Evolutionary conservation across 2,797 vertebrate species (phyloP).

Genomic region (Xyrichtys novacula): DNA sequence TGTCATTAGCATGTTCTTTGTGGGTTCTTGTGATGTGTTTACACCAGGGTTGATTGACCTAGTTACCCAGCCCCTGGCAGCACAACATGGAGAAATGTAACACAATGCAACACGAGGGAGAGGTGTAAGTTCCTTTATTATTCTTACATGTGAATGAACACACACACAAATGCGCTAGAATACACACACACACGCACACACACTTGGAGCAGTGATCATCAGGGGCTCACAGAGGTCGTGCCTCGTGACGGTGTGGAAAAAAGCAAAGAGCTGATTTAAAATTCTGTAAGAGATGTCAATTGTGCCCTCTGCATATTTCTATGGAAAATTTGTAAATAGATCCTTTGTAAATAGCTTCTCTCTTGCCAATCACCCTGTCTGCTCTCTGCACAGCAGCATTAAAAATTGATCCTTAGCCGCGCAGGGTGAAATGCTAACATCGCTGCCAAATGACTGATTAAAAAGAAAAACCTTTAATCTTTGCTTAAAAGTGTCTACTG

Average conservation of each 20-base stretch:
- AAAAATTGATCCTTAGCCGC: constrained; percentile 87
- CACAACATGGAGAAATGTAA: constrained; percentile 68
- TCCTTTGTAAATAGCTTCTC: constrained; percentile 86
- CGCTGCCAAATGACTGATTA: constrained; percentile 89
- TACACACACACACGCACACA: constrained; percentile 10
- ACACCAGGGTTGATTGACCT: constrained; percentile 81
- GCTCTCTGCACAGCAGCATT: constrained; percentile 85
- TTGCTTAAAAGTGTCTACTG: constrained; percentile 89
- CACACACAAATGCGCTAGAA: constrained; percentile 19
- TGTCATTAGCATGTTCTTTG: constrained; percentile 76
- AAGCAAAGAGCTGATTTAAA: constrained; percentile 72
- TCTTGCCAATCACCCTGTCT: constrained; percentile 86
- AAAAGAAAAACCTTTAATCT: constrained; percentile 90
- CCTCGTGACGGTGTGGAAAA: constrained; percentile 66
- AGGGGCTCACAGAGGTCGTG: constrained; percentile 76
- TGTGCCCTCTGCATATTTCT: constrained; percentile 83
- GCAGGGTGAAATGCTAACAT: constrained; percentile 87
- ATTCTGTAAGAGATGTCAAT: constrained; percentile 86
- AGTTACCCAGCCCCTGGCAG: constrained; percentile 77
- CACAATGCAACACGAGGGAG: constrained; percentile 77
- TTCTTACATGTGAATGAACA: constrained; percentile 70
- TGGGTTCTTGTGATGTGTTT: constrained; percentile 75
- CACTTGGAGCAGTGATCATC: constrained; percentile 60
- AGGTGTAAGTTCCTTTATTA: constrained; percentile 72
- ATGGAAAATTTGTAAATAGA: constrained; percentile 86